Percentiles rank a stretch among this genome's conserved stretches.
Conservation (phyloP, 2,797 vertebrate species). For the Tragopan temminckii region DNA sequence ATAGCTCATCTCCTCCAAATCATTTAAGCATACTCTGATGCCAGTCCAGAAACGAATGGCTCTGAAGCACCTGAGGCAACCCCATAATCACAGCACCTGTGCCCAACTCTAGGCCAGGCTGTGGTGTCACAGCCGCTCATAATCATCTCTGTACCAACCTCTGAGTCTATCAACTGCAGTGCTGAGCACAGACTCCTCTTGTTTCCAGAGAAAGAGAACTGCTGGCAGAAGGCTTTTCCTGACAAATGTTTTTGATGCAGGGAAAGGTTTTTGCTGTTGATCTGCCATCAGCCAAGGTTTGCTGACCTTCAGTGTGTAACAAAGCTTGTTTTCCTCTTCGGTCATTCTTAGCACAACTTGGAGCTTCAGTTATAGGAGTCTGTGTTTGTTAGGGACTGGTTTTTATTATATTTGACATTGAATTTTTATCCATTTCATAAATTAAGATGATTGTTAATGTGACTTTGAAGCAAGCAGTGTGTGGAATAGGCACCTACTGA, state of each 20-base stretch:
- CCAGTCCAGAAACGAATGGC: background rate
- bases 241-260: accelerated
- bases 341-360: background rate
- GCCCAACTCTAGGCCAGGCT: background rate
- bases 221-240: background rate
- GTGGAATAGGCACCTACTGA: background rate
- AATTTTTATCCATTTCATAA: background rate
- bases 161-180: background rate
- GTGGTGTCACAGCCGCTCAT: background rate
- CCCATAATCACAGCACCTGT: background rate
- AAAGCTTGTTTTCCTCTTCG: background rate
- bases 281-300: background rate
- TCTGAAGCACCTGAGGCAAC: background rate
- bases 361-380: background rate
- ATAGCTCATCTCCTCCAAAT: background rate
- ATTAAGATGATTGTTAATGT: background rate
- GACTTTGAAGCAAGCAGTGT: background rate
- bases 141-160: background rate
- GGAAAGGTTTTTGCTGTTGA: background rate
- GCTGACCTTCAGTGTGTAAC: background rate
- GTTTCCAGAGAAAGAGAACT: background rate
- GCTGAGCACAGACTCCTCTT: background rate
- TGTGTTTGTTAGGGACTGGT: background rate
- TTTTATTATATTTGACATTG: background rate
- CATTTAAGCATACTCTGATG: background rate